Conservation (phyloP, 2,113 vertebrate species). For the human region DNA sequence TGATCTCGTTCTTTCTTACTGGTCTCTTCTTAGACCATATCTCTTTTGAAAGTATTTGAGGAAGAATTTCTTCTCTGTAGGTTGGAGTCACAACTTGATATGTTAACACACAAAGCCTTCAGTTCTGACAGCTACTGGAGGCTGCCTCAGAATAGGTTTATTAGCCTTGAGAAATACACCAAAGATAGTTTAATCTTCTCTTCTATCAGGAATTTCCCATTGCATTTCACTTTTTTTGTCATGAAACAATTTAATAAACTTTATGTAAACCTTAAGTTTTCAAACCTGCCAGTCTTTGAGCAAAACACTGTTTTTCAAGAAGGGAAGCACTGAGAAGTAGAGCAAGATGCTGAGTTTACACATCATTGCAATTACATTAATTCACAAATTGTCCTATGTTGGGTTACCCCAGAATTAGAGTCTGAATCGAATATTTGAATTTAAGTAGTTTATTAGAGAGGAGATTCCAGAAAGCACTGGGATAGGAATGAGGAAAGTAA, state of each 20-base stretch:
- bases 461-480: not conserved
- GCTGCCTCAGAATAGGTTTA: constrained; percentile 16
- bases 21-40: not conserved
- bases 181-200: constrained; percentile 35
- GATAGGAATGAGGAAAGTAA: not conserved
- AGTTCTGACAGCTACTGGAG: constrained; percentile 31
- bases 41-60: constrained; percentile 23
- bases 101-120: constrained; percentile 10
- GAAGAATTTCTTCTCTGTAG: constrained; percentile 22
- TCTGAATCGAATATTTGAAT: not conserved
- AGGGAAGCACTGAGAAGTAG: not conserved
- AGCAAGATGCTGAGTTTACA: not conserved
- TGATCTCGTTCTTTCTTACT: not conserved
- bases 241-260: constrained; percentile 58
- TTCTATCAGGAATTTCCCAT: constrained; percentile 21
- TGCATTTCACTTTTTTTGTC: constrained; percentile 42
- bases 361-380: not conserved
- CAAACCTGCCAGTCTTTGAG: constrained; percentile 26
- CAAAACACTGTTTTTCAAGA: constrained; percentile 4
- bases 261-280: constrained; percentile 53
- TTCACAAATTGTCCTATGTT: not conserved
- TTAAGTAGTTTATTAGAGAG: not conserved
- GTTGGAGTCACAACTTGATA: constrained; percentile 2
- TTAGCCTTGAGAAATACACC: not conserved
- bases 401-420: not conserved